Conservation (phyloP, 2,797 vertebrate genomes). For the Pipistrellus pygmaeus region DNA sequence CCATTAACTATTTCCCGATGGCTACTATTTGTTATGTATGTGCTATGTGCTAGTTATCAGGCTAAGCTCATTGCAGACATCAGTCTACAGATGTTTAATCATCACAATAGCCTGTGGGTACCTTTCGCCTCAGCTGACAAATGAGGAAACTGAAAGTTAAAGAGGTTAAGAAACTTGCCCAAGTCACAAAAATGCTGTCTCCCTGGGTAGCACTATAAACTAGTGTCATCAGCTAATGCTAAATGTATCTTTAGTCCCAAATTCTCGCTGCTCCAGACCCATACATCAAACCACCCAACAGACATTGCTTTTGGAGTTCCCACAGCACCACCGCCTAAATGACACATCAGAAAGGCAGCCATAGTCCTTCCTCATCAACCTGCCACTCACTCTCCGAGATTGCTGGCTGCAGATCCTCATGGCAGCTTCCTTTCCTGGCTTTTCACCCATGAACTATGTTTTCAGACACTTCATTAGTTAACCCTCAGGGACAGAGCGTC, state of each 20-base stretch:
- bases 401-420: rapidly evolving
- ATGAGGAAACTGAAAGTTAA: neutral
- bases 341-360: rapidly evolving
- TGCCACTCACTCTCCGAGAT: rapidly evolving
- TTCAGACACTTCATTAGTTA: rapidly evolving
- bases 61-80: neutral
- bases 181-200: neutral
- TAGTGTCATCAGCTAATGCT: neutral
- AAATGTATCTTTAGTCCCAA: neutral
- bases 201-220: too few species aligned
- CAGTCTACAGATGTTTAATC: neutral
- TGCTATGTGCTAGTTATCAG: rapidly evolving
- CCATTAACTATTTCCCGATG: neutral
- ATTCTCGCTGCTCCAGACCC: neutral
- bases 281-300: rapidly evolving
- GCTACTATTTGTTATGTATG: too few species aligned
- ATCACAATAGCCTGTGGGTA: neutral
- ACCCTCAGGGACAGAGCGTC: rapidly evolving
- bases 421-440: neutral
- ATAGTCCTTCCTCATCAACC: rapidly evolving
- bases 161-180: neutral
- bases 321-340: rapidly evolving
- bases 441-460: rapidly evolving
- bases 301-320: neutral
- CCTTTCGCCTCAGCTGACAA: neutral